Evolutionary conservation across 2,888 invertebrate genomes (phyloP).

Genomic region (Dromius quadrimaculatus): DNA sequence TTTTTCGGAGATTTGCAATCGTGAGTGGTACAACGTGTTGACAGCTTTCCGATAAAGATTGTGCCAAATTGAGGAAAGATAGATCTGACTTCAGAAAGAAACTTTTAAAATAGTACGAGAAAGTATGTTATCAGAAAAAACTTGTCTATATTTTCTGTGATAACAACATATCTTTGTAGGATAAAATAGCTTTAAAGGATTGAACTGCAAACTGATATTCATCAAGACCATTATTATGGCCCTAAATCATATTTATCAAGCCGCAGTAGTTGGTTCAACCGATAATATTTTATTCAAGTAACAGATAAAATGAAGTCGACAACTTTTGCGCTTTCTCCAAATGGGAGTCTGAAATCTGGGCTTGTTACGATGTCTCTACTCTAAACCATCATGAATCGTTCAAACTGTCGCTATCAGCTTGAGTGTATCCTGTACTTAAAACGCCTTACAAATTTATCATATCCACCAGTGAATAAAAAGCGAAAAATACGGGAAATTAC

Average conservation of each 20-base stretch:
- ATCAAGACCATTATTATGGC: slow-evolving; percentile 4
- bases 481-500: slow-evolving; percentile 14
- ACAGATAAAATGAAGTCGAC: slow-evolving; percentile 11
- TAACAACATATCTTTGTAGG: too few relatives aligned
- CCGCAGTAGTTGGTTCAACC: background rate
- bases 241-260: slow-evolving; percentile 16
- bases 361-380: background rate
- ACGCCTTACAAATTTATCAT: too few relatives aligned
- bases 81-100: background rate
- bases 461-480: slow-evolving; percentile 5
- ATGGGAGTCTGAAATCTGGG: background rate
- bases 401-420: slow-evolving; percentile 10
- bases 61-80: background rate
- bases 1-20: slow-evolving; percentile 14
- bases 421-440: slow-evolving; percentile 1
- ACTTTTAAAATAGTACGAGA: too few relatives aligned
- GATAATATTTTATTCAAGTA: slow-evolving; percentile 9
- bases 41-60: background rate
- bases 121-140: too few relatives aligned
- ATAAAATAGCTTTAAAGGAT: too few relatives aligned
- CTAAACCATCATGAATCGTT: background rate
- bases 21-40: background rate
- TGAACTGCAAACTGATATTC: slow-evolving; percentile 18
- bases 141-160: too few relatives aligned
- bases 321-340: slow-evolving; percentile 7